Base-by-base conservation (phyloP, 1,140 invertebrate genomes). In the Drosophila melanogaster region DNA sequence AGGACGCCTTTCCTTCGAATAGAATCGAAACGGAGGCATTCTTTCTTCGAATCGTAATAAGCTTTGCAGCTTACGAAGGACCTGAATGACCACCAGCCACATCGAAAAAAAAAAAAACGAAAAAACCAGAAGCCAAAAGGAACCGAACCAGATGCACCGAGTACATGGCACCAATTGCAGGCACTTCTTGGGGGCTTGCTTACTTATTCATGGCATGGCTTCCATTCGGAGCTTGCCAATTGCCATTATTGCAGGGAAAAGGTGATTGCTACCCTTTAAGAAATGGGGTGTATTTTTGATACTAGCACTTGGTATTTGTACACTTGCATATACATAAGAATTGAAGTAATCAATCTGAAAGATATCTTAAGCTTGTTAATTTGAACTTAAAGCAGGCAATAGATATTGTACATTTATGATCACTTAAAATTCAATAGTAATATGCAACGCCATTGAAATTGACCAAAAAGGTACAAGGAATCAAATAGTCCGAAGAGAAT, bases 141-240 rank as follows among this genome's bases (percentile, higher is more conserved):
- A 53, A 11, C 14, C 37, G 8, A 11, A 26, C 30, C 60, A 66
- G 44, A 66, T 65, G 64, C 64, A 65, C 17, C 59, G 59, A 65
- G 37, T 65, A 40, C 59, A 50, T 19, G 62, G 59, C 60, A 50
- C 33, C 65, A 71, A 70, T 70, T 71, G 67, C 65, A 47, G 66
- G 35, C 67, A 70, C 67, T 71, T 53, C 67, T 44, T 26, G 41
- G 24, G 4, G 44, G 57, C 19, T 57, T 15, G 65, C 22, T 71
- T 70, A 71, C 67, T 71, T 71, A 70, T 70, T 71, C 67, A 71
- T 71, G 53, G 64, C 64, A 30, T 40, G 64, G 47, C 33, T 70
- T 19, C 64, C 30, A 38, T 46, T 69, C 24, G 66, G 33, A 70
- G 40, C 64, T 67, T 22, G 64, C 66, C 66, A 70, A 70, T 69